Conservation (phyloP, 1,140 invertebrate species). For the Lutraria rhynchaena region DNA sequence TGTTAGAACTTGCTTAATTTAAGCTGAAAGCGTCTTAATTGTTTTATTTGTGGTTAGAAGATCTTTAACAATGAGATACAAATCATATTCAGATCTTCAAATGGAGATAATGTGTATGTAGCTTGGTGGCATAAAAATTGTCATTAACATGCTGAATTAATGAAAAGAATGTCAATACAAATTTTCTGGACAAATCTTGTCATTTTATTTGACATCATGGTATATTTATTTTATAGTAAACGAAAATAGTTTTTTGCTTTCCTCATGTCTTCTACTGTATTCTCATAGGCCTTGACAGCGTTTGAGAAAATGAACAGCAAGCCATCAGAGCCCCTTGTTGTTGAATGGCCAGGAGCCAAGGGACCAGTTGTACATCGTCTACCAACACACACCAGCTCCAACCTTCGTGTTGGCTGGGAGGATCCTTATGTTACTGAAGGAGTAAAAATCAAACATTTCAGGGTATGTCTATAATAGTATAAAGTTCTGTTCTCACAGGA, state of each 20-base stretch:
- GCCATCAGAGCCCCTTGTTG: slow-evolving; percentile 79
- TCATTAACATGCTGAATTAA: no score
- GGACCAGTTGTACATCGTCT: slow-evolving; percentile 73
- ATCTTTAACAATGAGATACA: no score
- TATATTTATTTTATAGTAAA: no score
- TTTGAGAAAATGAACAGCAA: slow-evolving; percentile 79
- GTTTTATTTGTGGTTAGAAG: no score
- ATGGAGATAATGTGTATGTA: no score
- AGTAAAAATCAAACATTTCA: slow-evolving; percentile 81
- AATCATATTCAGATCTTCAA: no score
- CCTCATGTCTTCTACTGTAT: not conserved
- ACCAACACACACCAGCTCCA: slow-evolving; percentile 76
- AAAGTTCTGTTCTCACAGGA: not conserved
- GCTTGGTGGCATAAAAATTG: no score
- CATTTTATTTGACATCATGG: no score
- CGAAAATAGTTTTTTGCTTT: no score
- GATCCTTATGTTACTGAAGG: slow-evolving; percentile 79
- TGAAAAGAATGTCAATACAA: not conserved
- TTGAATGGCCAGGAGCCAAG: slow-evolving; percentile 80
- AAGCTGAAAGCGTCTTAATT: no score
- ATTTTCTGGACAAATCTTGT: no score
- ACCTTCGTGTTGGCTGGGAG: slow-evolving; percentile 79
- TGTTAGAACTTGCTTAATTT: not conserved
- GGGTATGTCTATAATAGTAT: slow-evolving; percentile 72
- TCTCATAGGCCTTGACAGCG: slow-evolving; percentile 77